phyloP scores from a whole-genome alignment of 2,888 invertebrate genomes.

The Sphecodes monilicornis region DNA sequence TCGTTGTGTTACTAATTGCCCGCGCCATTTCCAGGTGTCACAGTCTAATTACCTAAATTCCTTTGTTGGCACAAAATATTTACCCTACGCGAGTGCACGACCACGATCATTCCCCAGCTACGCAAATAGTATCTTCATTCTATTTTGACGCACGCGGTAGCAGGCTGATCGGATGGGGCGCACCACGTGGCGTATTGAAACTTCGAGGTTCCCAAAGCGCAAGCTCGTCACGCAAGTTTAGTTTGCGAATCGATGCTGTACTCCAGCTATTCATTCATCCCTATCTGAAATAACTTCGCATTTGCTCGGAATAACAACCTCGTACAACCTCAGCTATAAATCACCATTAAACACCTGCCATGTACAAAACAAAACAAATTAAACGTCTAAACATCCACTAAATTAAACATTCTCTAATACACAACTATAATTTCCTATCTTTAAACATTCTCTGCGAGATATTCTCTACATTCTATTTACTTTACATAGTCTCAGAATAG shows the following conservation, averaged over 20 bases:
- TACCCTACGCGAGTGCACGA: not conserved
- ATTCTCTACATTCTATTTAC: too few relatives aligned
- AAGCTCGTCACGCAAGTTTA: constrained; percentile 69
- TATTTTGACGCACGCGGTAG: constrained; percentile 9
- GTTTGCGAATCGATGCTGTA: constrained; percentile 78
- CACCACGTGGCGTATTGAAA: constrained; percentile 71
- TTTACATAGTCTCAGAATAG: too few relatives aligned
- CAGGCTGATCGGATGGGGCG: not conserved
- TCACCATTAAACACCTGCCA: not conserved
- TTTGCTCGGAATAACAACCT: not conserved
- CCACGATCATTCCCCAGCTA: not conserved
- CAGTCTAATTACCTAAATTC: not conserved
- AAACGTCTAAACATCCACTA: too few relatives aligned
- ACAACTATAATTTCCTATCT: too few relatives aligned
- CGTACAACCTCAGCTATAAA: not conserved
- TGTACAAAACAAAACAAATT: too few relatives aligned
- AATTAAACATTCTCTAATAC: too few relatives aligned
- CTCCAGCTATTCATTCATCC: constrained; percentile 71
- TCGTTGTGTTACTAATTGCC: not conserved
- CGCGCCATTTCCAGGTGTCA: too few relatives aligned
- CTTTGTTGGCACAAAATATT: not conserved
- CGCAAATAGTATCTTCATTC: not conserved
- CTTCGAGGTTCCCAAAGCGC: constrained; percentile 77
- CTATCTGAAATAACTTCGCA: constrained; percentile 37
- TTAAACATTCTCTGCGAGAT: too few relatives aligned